Evolutionary conservation across 1,140 invertebrate species (phyloP).

Genomic region (Aphelinus certus): DNA sequence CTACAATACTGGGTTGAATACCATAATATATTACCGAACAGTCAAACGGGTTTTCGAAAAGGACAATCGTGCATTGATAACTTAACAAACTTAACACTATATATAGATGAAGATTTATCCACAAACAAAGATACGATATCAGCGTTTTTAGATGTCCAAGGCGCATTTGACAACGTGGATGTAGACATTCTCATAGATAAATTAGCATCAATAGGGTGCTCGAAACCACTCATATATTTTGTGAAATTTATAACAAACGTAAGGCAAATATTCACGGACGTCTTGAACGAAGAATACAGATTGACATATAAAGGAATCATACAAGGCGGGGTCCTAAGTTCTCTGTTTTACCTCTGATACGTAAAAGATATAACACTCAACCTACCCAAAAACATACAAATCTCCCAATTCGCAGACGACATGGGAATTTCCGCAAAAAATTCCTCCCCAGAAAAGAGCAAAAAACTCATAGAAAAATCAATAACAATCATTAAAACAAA

Average conservation of each 20-base stretch:
- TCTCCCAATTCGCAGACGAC: slow-evolving; percentile 7
- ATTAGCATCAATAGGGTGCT: not conserved
- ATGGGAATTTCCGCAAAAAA: not conserved
- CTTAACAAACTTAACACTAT: not conserved
- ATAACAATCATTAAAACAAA: slow-evolving; percentile 1
- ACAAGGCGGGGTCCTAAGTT: slow-evolving; percentile 11
- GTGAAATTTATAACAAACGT: not conserved
- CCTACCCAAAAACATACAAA: not conserved
- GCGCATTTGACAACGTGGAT: not conserved
- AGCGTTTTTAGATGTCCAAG: not conserved
- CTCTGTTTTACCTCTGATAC: not conserved
- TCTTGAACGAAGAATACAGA: not conserved
- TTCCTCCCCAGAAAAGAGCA: not conserved
- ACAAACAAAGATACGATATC: not conserved
- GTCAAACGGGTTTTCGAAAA: not conserved
- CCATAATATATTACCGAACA: too few species aligned
- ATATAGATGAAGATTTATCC: not conserved
- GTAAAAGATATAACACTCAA: not conserved
- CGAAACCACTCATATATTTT: not conserved
- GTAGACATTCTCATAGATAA: not conserved
- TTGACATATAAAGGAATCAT: not conserved
- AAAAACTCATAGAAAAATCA: not conserved
- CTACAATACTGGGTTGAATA: too few species aligned
- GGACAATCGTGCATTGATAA: not conserved
- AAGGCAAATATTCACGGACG: not conserved